These are phyloP conservation scores for Melanotaenia trifasciata DNA, from an alignment of 2,797 vertebrate species.

Conservation along the genomic window DNA sequence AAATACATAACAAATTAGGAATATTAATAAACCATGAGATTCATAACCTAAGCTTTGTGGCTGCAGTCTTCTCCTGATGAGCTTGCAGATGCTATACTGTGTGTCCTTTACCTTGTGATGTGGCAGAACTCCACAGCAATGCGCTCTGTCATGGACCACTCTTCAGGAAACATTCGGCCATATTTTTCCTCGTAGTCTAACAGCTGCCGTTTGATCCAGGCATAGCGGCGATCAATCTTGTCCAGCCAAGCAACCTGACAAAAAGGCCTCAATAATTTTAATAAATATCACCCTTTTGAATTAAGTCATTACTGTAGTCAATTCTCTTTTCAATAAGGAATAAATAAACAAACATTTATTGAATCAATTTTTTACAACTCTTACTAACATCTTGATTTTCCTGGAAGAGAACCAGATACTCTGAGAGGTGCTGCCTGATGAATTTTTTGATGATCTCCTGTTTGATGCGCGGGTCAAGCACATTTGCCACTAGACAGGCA, in stretches of 20 bases:
- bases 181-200: constrained; percentile 99
- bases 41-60: not conserved
- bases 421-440: constrained; percentile 95
- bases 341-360: not conserved
- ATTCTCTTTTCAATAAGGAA: not conserved
- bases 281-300: not conserved
- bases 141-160: constrained; percentile 98
- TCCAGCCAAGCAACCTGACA: constrained; percentile 93
- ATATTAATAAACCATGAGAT: not conserved
- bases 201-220: constrained; percentile 98
- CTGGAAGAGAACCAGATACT: constrained; percentile 97
- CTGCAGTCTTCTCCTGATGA: not conserved
- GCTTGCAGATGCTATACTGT: not conserved
- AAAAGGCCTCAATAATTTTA: not conserved
- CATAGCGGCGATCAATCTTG: constrained; percentile 96
- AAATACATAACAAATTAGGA: not conserved
- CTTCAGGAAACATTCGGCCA: constrained; percentile 93
- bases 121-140: constrained; percentile 98
- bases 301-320: not conserved
- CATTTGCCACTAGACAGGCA: constrained; percentile 95
- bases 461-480: constrained; percentile 95
- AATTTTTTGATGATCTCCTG: constrained; percentile 99
- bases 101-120: constrained; percentile 85
- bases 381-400: constrained; percentile 98
- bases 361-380: not conserved